A percentile compares a stretch with the other conserved stretches of the same genome.
Evolutionary conservation across 2,888 invertebrate species (phyloP).

Genomic region (Deilephila elpenor): DNA sequence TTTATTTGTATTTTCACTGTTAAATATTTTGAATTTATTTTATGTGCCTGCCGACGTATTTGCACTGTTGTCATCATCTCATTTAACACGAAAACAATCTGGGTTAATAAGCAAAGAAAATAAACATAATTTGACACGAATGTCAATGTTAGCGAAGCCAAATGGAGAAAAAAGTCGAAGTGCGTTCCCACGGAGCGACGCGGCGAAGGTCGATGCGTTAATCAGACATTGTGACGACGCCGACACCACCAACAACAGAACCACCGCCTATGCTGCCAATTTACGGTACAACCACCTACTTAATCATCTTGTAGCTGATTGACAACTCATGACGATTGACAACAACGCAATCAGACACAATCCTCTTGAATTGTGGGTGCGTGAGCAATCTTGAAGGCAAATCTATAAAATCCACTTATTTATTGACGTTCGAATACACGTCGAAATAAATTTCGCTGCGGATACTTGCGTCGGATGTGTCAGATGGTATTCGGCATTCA

Average conservation of each 20-base stretch:
- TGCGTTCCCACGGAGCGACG: slow-evolving; percentile 64
- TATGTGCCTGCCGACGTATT: background rate
- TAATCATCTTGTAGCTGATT: slow-evolving; percentile 67
- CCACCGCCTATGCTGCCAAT: slow-evolving; percentile 57
- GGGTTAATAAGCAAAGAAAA: slow-evolving; percentile 53
- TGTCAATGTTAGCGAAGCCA: slow-evolving; percentile 56
- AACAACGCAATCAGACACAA: slow-evolving; percentile 48
- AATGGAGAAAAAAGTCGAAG: slow-evolving; percentile 60
- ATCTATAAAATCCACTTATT: slow-evolving; percentile 57
- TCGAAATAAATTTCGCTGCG: slow-evolving; percentile 51
- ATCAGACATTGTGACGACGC: slow-evolving; percentile 45
- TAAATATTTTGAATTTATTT: slow-evolving; percentile 8
- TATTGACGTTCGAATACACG: slow-evolving; percentile 39
- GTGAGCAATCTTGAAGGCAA: slow-evolving; percentile 40
- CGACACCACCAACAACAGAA: slow-evolving; percentile 48
- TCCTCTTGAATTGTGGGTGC: slow-evolving; percentile 29
- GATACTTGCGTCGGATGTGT: slow-evolving; percentile 50
- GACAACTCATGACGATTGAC: slow-evolving; percentile 59
- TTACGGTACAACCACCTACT: slow-evolving; percentile 61
- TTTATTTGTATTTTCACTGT: background rate
- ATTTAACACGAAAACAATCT: slow-evolving; percentile 33
- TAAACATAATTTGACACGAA: slow-evolving; percentile 48
- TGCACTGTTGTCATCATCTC: slow-evolving; percentile 5
- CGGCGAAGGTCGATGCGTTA: slow-evolving; percentile 59
- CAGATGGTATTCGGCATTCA: slow-evolving; percentile 39